Percentiles rank a stretch among this genome's conserved stretches.
Evolutionary conservation across 2,888 invertebrate genomes (phyloP).

Genomic region (Acrobasis repandana): DNA sequence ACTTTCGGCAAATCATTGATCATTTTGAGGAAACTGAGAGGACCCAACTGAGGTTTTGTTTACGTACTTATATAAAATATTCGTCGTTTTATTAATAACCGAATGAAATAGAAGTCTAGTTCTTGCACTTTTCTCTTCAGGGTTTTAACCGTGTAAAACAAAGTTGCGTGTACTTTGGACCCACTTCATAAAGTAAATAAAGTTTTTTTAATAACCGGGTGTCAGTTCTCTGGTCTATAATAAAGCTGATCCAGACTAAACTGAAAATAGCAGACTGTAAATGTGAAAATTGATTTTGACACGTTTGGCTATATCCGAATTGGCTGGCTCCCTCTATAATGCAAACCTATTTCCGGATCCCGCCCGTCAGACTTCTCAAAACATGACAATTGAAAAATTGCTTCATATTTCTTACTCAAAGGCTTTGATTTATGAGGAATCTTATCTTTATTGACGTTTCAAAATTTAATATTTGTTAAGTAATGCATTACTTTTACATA

Average conservation of each 20-base stretch:
- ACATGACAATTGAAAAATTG: conserved; percentile 58
- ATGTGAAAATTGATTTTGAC: conserved; percentile 77
- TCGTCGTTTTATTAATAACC: no score
- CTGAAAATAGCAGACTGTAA: conserved; percentile 73
- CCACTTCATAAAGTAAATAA: neutral
- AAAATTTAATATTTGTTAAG: neutral
- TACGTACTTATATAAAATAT: no score
- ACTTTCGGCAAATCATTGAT: no score
- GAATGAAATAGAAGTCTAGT: no score
- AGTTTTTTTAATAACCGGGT: neutral
- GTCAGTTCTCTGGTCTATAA: conserved; percentile 43
- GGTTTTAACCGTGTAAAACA: neutral
- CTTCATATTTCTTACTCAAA: conserved; percentile 44
- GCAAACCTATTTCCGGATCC: conserved; percentile 64
- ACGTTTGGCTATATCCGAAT: conserved; percentile 61
- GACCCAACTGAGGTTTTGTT: no score
- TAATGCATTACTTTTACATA: no score
- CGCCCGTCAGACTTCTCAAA: conserved; percentile 47
- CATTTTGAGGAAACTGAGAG: no score
- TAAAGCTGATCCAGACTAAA: conserved; percentile 50
- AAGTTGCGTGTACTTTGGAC: no score
- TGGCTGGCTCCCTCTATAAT: conserved; percentile 61
- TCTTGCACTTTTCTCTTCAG: no score
- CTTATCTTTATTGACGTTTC: conserved; percentile 26
- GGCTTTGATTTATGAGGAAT: conserved; percentile 41